Evolutionary conservation across 2,888 invertebrate species (phyloP), one percentile per base, ranked within the genome.

Genomic region (Timema cristinae): DNA sequence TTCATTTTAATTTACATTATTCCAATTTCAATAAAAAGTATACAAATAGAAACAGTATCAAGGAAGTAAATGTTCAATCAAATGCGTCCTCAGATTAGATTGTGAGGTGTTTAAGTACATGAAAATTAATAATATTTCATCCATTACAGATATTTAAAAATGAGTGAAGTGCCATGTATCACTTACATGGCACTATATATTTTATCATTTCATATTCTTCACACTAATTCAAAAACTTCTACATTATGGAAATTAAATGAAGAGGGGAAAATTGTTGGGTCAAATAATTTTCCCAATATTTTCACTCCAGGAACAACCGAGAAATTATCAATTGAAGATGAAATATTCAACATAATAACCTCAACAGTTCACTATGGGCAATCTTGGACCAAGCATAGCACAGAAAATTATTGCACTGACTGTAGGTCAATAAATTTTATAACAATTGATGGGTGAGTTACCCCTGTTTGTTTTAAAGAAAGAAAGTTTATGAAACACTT

Each of bases 181-280:
- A 85, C 84, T 79, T 87, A 87, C 84, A 85, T 90, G 83, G 86
- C 88, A 79, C 82, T 91, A 79, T 91, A 91, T 81, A 86, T 90
- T 80, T 86, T 91, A 81, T 89, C 89, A 76, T 87, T 90, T 80
- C 89, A 91, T 84, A 87, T 91, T 79, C 86, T 91, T 78, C 82
- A 87, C 75, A 92, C 90, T 76, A 94, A 93, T 83, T 93, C 94
- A 54, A 87, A 92, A 77, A 92, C 93, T 16, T 93, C 93, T 70
- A 91, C 90, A 78, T 86, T 92, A 80, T 95, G 94, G 94, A 90
- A 90, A 83, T 83, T 95, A 74, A 93, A 90, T 81, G 91, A 92
- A 78, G 90, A 89, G 80, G 91, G 90, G 70, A 89, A 90, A 83
- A 90, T 92, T 73, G 87, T 91, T 73, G 90, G 90, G 79, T 88